Evolutionary conservation across 1,140 invertebrate species (phyloP).

Genomic region (Tetragnatha versicolor): DNA sequence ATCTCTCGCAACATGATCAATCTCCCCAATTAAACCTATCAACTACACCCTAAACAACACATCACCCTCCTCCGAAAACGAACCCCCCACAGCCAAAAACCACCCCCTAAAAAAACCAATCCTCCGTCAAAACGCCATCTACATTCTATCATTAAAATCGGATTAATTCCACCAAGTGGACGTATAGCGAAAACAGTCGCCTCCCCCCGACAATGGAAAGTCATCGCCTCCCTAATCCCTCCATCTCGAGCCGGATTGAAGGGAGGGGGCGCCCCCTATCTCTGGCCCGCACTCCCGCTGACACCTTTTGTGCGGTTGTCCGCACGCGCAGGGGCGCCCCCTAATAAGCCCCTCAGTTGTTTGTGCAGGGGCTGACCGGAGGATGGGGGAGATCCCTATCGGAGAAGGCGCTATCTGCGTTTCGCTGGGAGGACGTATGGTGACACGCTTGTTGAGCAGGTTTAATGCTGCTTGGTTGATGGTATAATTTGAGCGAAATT

Average conservation of each 20-base stretch:
- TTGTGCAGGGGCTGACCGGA: no score
- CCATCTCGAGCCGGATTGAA: conserved; percentile 41
- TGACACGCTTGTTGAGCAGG: no score
- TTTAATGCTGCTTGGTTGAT: no score
- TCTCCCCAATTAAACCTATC: no score
- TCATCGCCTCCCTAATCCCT: conserved; percentile 37
- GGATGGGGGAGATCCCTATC: no score
- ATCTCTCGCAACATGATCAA: no score
- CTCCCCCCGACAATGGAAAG: conserved; percentile 40
- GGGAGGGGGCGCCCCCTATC: conserved; percentile 15
- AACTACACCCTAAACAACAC: no score
- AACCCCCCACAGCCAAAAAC: not conserved
- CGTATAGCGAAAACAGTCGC: conserved; percentile 24
- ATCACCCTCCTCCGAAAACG: not conserved
- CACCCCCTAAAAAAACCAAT: not conserved
- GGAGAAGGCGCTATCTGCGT: no score
- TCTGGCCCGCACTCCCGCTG: conserved; percentile 25
- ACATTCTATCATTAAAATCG: conserved; percentile 51
- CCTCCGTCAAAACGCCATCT: not conserved
- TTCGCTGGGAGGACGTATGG: no score
- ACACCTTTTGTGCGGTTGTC: conserved; percentile 53
- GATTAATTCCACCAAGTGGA: conserved; percentile 44
- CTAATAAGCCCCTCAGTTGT: conserved; percentile 8
- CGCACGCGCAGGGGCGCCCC: conserved; percentile 35
- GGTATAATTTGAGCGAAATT: no score